These are phyloP conservation scores for Nyleta sp. DNA, from an alignment of 2,888 invertebrate species.

Conservation along the genomic window DNA sequence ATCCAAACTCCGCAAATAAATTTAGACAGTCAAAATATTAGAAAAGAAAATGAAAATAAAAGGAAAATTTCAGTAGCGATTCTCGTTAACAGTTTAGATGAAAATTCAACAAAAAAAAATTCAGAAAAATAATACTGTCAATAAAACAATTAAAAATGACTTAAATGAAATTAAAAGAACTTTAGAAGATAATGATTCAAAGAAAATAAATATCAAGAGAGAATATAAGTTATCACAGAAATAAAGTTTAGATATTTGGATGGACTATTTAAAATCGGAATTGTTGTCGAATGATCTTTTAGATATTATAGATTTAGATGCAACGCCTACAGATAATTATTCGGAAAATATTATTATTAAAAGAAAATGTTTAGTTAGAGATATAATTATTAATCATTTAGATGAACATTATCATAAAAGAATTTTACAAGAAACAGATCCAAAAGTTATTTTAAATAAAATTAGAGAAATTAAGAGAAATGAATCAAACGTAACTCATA, in stretches of 20 bases:
- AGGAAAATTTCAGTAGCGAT: too few species aligned
- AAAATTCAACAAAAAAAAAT: too few species aligned
- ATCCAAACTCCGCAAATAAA: too few species aligned
- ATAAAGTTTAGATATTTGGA: conserved; percentile 58
- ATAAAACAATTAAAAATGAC: not conserved
- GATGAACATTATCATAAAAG: conserved; percentile 35
- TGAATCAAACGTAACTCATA: conserved; percentile 53
- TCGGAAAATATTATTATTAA: not conserved
- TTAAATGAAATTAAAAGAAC: not conserved
- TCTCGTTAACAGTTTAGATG: too few species aligned
- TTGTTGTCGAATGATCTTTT: conserved; percentile 52
- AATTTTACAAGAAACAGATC: conserved; percentile 54
- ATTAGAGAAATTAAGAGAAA: conserved; percentile 42
- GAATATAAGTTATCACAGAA: conserved; percentile 58
- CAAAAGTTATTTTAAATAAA: conserved; percentile 56
- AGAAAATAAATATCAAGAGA: conserved; percentile 53
- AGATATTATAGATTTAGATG: conserved; percentile 49
- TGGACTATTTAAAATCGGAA: conserved; percentile 63
- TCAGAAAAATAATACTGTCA: too few species aligned
- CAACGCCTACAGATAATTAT: not conserved
- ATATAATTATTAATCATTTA: conserved; percentile 4
- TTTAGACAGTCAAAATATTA: too few species aligned
- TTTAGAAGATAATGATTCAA: not conserved
- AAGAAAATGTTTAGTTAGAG: conserved; percentile 6
- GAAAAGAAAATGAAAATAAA: too few species aligned